Evolutionary conservation across 2,113 vertebrate genomes (phyloP).

Genomic region (Platysternon megacephalum): DNA sequence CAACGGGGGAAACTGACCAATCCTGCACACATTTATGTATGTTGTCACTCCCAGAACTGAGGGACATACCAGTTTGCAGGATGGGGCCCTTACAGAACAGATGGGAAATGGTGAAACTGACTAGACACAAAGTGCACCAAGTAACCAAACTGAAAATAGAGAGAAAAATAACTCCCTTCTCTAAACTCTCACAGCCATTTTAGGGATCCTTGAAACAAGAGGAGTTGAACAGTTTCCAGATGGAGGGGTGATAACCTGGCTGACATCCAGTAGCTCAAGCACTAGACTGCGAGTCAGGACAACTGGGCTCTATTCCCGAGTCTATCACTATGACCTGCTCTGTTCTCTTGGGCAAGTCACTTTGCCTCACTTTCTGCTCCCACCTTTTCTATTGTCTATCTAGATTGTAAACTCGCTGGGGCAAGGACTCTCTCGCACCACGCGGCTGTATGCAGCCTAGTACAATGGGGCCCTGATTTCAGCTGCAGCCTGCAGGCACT

Average conservation of each 20-base stretch:
- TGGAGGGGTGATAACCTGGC: neutral
- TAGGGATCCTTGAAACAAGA: neutral
- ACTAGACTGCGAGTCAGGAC: neutral
- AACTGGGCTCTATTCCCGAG: no score
- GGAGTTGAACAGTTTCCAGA: neutral
- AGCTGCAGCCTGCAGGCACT: neutral
- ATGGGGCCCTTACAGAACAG: neutral
- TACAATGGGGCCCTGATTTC: neutral
- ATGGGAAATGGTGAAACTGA: neutral
- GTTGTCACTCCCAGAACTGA: neutral
- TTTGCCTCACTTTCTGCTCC: no score
- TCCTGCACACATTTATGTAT: neutral
- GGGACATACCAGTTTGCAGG: neutral
- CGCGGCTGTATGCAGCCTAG: no score
- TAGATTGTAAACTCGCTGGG: neutral
- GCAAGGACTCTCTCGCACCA: no score
- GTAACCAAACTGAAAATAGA: neutral
- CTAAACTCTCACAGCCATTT: neutral
- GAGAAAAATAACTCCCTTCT: neutral
- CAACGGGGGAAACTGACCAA: neutral
- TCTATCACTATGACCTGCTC: no score
- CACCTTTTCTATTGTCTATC: neutral
- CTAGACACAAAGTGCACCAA: neutral
- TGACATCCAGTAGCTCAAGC: neutral
- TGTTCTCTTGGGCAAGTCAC: no score